These are phyloP conservation scores for Aplocera efformata DNA, from an alignment of 2,888 invertebrate genomes.

Conservation along the genomic window DNA sequence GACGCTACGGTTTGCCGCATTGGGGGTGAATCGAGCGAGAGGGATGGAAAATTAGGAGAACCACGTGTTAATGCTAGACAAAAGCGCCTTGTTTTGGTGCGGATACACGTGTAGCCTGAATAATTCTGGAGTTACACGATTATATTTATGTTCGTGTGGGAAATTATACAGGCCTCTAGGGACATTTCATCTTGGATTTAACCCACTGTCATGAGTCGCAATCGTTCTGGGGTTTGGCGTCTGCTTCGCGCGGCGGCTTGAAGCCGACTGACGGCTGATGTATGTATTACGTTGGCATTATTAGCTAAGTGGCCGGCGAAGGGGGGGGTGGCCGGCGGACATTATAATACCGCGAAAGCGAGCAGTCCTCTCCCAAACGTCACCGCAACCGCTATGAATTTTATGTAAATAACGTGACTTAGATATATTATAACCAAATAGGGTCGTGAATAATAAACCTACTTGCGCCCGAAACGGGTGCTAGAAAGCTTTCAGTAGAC, in stretches of 20 bases:
- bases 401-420: constrained; percentile 24
- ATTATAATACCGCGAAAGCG: constrained; percentile 33
- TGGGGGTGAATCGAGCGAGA: constrained; percentile 53
- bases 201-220: too few species aligned
- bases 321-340: constrained; percentile 30
- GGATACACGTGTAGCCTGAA: constrained; percentile 31
- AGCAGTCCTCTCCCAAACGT: constrained; percentile 30
- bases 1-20: constrained; percentile 69
- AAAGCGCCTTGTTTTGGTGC: constrained; percentile 26
- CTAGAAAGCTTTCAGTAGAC: too few species aligned
- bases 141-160: not conserved
- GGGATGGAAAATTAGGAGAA: constrained; percentile 36
- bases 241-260: constrained; percentile 27
- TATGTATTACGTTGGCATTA: constrained; percentile 30
- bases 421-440: constrained; percentile 11
- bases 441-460: constrained; percentile 15
- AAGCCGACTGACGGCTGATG: constrained; percentile 44
- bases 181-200: too few species aligned
- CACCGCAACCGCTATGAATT: constrained; percentile 41
- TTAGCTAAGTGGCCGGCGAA: constrained; percentile 28
- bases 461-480: constrained; percentile 7
- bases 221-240: constrained; percentile 8
- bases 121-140: constrained; percentile 10
- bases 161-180: too few species aligned
- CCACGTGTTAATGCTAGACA: constrained; percentile 34